Evolutionary conservation across 2,797 vertebrate species (phyloP).

Genomic region (Gadopsis bispinosus): DNA sequence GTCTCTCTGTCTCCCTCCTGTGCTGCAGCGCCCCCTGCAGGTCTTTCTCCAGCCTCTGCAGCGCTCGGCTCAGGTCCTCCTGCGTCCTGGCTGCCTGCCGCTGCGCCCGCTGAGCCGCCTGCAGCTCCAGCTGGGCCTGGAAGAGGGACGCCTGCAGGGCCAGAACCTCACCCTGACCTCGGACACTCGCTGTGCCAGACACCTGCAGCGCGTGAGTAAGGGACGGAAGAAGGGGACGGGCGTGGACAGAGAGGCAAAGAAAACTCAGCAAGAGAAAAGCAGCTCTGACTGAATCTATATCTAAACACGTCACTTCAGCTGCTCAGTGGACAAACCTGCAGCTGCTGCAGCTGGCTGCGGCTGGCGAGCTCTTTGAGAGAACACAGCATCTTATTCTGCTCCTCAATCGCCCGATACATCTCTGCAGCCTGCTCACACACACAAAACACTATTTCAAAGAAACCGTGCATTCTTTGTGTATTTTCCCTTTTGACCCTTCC

Average conservation of each 20-base stretch:
- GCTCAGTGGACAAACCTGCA: constrained; percentile 80
- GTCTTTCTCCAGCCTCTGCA: constrained; percentile 84
- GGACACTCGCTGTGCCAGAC: constrained; percentile 70
- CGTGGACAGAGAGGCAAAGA: background rate
- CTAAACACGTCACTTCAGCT: background rate
- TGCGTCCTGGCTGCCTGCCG: constrained; percentile 83
- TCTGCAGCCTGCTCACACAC: constrained; percentile 86
- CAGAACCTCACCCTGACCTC: constrained; percentile 85
- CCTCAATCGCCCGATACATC: constrained; percentile 86
- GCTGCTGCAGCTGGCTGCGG: constrained; percentile 85
- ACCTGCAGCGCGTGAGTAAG: constrained; percentile 64
- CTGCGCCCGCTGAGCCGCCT: constrained; percentile 84
- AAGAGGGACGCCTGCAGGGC: constrained; percentile 90
- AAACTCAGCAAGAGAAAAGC: background rate
- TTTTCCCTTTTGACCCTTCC: background rate
- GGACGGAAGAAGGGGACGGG: background rate
- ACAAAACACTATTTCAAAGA: background rate
- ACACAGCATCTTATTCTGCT: constrained; percentile 89
- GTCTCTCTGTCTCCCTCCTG: constrained; percentile 86
- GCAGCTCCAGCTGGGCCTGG: constrained; percentile 90
- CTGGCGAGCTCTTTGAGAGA: constrained; percentile 88
- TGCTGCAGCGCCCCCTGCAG: constrained; percentile 86
- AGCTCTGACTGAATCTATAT: background rate
- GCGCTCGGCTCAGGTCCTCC: constrained; percentile 80
- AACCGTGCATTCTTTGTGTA: background rate